These are phyloP conservation scores for Drosophila peninsularis DNA, from an alignment of 2,888 invertebrate genomes.

Conservation along the genomic window DNA sequence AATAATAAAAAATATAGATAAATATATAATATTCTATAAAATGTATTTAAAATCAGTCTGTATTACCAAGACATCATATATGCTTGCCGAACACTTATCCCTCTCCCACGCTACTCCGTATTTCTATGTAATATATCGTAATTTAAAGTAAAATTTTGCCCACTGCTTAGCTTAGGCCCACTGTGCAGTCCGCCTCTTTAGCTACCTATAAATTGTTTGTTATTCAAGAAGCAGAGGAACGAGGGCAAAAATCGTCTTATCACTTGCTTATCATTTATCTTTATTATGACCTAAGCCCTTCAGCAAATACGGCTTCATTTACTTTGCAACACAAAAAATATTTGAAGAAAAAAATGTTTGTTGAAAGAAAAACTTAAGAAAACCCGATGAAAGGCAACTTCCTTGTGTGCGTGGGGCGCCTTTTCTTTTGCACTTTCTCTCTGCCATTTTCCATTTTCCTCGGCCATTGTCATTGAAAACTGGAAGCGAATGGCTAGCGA, in stretches of 20 bases:
- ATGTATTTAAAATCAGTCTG: too few relatives aligned
- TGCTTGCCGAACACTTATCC: too few relatives aligned
- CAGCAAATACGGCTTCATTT: slow-evolving; percentile 77
- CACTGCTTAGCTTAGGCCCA: too few relatives aligned
- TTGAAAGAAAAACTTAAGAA: slow-evolving; percentile 34
- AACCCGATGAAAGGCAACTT: slow-evolving; percentile 71
- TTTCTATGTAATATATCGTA: too few relatives aligned
- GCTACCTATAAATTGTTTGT: slow-evolving; percentile 46
- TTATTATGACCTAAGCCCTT: slow-evolving; percentile 79
- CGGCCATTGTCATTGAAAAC: slow-evolving; percentile 73
- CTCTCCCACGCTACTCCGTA: too few relatives aligned
- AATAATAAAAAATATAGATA: too few relatives aligned
- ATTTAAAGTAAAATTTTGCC: too few relatives aligned
- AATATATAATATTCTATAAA: too few relatives aligned
- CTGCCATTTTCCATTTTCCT: slow-evolving; percentile 60
- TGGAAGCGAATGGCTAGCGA: slow-evolving; percentile 23
- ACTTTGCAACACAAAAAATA: slow-evolving; percentile 68
- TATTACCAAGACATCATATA: too few relatives aligned
- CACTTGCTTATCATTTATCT: slow-evolving; percentile 80
- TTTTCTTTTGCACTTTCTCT: slow-evolving; percentile 4
- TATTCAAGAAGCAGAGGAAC: slow-evolving; percentile 36
- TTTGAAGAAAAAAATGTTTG: slow-evolving; percentile 15
- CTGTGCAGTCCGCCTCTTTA: slow-evolving; percentile 4
- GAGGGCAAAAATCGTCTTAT: slow-evolving; percentile 54
- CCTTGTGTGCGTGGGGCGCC: slow-evolving; percentile 71